Conservation (phyloP, 2,888 invertebrate species). For the Cremastinae sp. region DNA sequence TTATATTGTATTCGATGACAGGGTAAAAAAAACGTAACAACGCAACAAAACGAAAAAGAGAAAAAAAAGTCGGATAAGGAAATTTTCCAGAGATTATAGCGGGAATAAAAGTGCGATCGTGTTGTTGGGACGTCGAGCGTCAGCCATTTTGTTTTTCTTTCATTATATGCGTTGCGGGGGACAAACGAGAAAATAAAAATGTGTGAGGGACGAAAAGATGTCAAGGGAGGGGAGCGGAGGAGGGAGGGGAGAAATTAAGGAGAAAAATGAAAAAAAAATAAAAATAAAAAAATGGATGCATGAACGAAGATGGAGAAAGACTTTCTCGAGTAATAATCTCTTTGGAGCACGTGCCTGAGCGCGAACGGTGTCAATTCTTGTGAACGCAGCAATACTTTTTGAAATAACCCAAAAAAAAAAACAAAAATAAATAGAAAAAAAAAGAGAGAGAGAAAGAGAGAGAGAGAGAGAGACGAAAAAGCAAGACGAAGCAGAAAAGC, state of each 20-base stretch:
- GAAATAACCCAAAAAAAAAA: conserved; percentile 40
- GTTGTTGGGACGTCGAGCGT: conserved; percentile 70
- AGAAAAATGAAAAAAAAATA: conserved; percentile 22
- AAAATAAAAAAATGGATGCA: conserved; percentile 13
- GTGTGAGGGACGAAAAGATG: not conserved
- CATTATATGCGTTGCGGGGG: conserved; percentile 35
- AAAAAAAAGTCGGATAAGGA: conserved; percentile 37
- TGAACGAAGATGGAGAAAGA: too few species aligned
- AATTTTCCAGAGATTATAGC: conserved; percentile 32
- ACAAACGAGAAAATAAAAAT: conserved; percentile 12
- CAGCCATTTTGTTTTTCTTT: conserved; percentile 73
- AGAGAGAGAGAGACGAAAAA: not conserved
- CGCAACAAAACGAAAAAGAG: conserved; percentile 32
- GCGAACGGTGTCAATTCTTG: conserved; percentile 73
- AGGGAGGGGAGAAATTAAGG: not conserved
- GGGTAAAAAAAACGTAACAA: conserved; percentile 74
- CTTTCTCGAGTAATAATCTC: conserved; percentile 52
- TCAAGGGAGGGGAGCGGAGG: too few species aligned
- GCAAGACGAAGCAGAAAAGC: conserved; percentile 29
- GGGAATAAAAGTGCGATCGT: conserved; percentile 60
- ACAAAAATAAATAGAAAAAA: conserved; percentile 26
- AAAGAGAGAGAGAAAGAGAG: conserved; percentile 59
- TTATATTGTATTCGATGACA: conserved; percentile 79
- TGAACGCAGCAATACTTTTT: conserved; percentile 73
- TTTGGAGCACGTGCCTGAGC: conserved; percentile 58